A percentile compares a stretch with the other conserved stretches of the same genome.
phyloP scores from a whole-genome alignment of 1,140 invertebrate species.

The Lepidotrigona ventralis region DNA sequence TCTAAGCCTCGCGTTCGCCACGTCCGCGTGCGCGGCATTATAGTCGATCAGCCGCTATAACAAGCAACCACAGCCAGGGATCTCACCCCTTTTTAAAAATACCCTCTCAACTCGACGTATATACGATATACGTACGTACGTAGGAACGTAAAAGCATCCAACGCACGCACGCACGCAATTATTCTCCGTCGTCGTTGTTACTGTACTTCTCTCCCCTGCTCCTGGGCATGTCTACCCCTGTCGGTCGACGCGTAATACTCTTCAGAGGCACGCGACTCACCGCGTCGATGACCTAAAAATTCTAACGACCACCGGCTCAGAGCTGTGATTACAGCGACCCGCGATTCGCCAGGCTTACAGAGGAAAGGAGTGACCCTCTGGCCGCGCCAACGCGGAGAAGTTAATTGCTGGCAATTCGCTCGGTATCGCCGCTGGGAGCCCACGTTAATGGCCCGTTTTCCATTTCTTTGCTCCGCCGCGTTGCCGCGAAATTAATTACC shows the following conservation, averaged over 20 bases:
- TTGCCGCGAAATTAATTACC: constrained; percentile 23
- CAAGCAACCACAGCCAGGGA: neutral
- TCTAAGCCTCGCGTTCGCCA: neutral
- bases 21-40: neutral
- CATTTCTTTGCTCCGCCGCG: neutral
- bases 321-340: constrained; percentile 4
- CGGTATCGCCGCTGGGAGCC: neutral
- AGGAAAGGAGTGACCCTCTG: constrained; percentile 24
- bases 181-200: neutral
- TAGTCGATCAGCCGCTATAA: neutral
- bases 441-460: constrained; percentile 7
- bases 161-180: constrained; percentile 9
- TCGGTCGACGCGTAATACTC: constrained; percentile 11
- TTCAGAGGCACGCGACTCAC: constrained; percentile 22
- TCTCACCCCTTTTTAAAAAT: neutral
- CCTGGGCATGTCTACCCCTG: too few relatives aligned
- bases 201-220: too few relatives aligned
- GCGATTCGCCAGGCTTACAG: constrained; percentile 2
- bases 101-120: neutral
- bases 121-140: neutral
- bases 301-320: neutral
- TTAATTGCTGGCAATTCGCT: constrained; percentile 33
- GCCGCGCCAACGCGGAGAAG: neutral
- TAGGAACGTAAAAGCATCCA: neutral
- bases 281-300: constrained; percentile 26